These are phyloP conservation scores for Drosophila pseudotalamancana DNA, from an alignment of 2,888 invertebrate species.

Conservation along the genomic window DNA sequence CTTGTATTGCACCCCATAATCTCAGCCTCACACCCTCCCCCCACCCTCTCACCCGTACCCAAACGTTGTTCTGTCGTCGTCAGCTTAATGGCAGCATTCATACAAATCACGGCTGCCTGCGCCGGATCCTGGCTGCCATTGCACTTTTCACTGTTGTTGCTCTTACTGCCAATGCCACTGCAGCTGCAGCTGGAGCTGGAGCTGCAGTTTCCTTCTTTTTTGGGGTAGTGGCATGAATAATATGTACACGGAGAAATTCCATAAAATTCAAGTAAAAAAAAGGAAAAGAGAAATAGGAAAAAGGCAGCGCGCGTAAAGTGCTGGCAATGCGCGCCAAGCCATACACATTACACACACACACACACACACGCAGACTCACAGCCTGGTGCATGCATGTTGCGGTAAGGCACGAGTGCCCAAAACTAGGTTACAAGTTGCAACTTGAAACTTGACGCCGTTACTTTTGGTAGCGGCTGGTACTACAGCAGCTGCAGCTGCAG, in stretches of 20 bases:
- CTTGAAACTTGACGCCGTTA: constrained; percentile 54
- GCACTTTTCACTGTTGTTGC: constrained; percentile 59
- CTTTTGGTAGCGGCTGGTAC: constrained; percentile 26
- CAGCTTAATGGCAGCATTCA: constrained; percentile 70
- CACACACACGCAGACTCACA: constrained; percentile 2
- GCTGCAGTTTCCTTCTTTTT: constrained; percentile 19
- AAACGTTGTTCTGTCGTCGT: constrained; percentile 23
- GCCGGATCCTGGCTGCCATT: constrained; percentile 48
- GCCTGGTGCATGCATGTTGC: constrained; percentile 19
- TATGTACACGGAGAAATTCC: constrained; percentile 51
- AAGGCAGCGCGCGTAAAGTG: constrained; percentile 37
- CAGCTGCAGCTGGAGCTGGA: constrained; percentile 16
- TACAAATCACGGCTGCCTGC: constrained; percentile 62
- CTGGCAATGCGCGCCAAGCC: constrained; percentile 52
- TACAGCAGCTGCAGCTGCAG: constrained; percentile 3
- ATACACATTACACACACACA: constrained; percentile 17
- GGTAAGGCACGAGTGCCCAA: constrained; percentile 38
- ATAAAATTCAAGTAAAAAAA: constrained; percentile 50
- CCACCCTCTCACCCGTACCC: not conserved
- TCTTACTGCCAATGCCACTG: constrained; percentile 9
- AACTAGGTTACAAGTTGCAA: constrained; percentile 72
- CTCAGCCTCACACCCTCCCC: too few species aligned
- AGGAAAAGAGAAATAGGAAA: too few species aligned
- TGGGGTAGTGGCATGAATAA: constrained; percentile 52
- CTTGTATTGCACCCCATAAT: not conserved